Evolutionary conservation across 2,113 vertebrate species (phyloP), one percentile per base, ranked within the genome.

Genomic region (Fulmarus glacialis): DNA sequence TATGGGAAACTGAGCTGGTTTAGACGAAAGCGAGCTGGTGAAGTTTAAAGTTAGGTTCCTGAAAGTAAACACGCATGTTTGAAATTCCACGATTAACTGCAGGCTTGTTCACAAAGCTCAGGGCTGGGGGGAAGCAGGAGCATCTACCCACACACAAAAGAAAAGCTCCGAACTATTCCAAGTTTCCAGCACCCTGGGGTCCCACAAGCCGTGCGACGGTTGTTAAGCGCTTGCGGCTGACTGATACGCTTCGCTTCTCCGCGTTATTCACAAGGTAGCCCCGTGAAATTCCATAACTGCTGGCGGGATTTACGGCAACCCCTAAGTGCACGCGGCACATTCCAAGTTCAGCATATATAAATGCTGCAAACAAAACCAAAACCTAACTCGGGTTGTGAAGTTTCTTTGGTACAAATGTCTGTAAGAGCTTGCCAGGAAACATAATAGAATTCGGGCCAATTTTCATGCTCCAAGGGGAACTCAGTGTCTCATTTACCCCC

Each of bases 381-480:
- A 96, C 77, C 78, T 15, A 90, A 88, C 84, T 8, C 0, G 8
- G 78, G 78, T 34, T 95, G 89, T 60, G 77, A 95, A 94, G 94
- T 85, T 88, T 79, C 78, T 78, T 63, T 34, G 62, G 70, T 95
- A 91, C 87, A 63, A 87, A 85, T 16, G 78, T 70, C 82, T 93
- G 78, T 30, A 63, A 94, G 66, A 73, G 74, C 91, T 80, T 96
- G 96, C 78, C 95, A 96, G 93, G 79, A 95, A 96, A 80, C n/a
- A 26, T 26, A 94, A 94, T 64, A 94, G 96, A 94, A 94, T 83
- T 42, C 5, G 0, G 47, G 91, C 91, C 84, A 96, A 90, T 94
- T 89, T 96, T 96, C 91, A 88, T 87, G 97, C 96, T 95, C 96
- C 6, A 32, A 96, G 91, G 78, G 78, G 96, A 96, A 75, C 81